Evolutionary conservation across 2,888 invertebrate species (phyloP), one percentile per base, ranked within the genome.

Genomic region (Agrenia bidenticulata): DNA sequence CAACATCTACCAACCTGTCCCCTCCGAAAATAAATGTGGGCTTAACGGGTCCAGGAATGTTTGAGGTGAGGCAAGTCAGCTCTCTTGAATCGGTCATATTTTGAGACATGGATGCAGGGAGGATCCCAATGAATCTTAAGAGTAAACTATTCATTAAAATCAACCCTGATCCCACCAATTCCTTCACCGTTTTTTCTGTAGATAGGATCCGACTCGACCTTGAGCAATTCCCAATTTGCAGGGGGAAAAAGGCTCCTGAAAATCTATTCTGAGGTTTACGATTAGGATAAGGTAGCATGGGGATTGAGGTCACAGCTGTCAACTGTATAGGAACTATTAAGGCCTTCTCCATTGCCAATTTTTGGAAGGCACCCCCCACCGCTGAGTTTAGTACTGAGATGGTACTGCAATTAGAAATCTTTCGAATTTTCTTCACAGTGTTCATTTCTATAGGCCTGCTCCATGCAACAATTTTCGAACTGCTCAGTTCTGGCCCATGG

Each of bases 261-360:
- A 65, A 65, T 7, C 61, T n/a, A 39, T 65, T 65, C 45, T 56
- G 61, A 2, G 56, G 61, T 4, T 51, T 19, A 2, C 49, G 45
- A 57, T 65, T 50, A 1, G 57, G 61, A 57, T 65, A 65, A 9
- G 65, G 61, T 9, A 61, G 37, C 15, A 61, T 39, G 7, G 65
- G 61, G 13, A 61, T 26, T 2, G 65, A 45, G 32, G 41, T 50
- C 2, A 27, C 55, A 32, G 50, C 26, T 2, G 24, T 17, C 26
- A 57, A n/a, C 27, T 24, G n/a, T 24, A n/a, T 26, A 7, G 61
- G 57, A 21, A 57, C 42, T n/a, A 11, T 9, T 9, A 61, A 21
- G 1, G 11, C 41, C 37, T 65, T 61, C 19, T 49, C 37, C 17
- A 50, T 19, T 2, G 61, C 65, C 11, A 51, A 27, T 19, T 23